Evolutionary conservation across 1,140 invertebrate species (phyloP).

Genomic region (Prorops nasuta): DNA sequence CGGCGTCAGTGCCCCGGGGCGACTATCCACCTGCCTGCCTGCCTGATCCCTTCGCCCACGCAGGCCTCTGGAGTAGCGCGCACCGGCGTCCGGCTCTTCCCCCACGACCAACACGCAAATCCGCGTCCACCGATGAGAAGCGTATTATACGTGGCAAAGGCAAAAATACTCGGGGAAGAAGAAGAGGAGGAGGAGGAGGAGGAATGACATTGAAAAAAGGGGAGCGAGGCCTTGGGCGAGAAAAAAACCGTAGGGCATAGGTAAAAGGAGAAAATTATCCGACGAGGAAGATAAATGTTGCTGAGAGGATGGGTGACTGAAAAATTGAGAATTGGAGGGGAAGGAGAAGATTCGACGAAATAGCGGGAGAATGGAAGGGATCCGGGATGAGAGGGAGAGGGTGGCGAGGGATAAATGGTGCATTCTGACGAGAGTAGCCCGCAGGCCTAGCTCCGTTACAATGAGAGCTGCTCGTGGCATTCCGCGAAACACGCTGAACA

Average conservation of each 20-base stretch:
- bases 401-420: constrained; percentile 13
- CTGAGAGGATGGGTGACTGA: neutral
- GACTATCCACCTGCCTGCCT: constrained; percentile 42
- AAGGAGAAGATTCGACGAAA: no score
- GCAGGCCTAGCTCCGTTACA: constrained; percentile 37
- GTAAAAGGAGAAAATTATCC: neutral
- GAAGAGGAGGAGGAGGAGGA: constrained; percentile 10
- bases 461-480: constrained; percentile 41
- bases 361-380: constrained; percentile 9
- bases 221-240: neutral
- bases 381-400: constrained; percentile 6
- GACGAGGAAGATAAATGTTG: neutral
- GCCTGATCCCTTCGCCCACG: constrained; percentile 19
- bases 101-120: no score
- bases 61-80: no score
- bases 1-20: constrained; percentile 35
- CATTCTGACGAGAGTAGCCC: constrained; percentile 33
- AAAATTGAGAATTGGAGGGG: no score
- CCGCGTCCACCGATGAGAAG: no score
- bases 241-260: no score
- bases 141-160: no score
- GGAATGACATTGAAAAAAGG: no score
- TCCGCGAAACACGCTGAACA: constrained; percentile 35
- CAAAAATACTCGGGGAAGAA: no score
- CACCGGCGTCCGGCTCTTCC: no score